Evolutionary conservation across 2,113 vertebrate genomes (phyloP), one percentile per base, ranked within the genome.

Genomic region (Struthidea cinerea): DNA sequence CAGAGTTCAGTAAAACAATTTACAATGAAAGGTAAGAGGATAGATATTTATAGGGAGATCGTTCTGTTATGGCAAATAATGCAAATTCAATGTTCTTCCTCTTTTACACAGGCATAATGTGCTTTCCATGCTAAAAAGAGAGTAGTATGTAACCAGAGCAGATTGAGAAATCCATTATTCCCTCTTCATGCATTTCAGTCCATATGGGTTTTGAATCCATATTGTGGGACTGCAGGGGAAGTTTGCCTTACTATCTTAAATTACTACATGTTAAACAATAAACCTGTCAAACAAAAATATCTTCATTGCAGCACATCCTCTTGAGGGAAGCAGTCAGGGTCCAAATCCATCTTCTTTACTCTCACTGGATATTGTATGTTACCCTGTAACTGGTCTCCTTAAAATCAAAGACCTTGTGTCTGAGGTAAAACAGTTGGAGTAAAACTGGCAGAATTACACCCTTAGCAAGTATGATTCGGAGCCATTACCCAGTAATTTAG

Each of bases 181-280:
- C 88, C 68, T 75, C 42, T 44, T 87, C 55, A 50, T n/a, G 22
- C 46, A 16, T 83, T 90, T 94, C 71, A 88, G 61, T 95, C 85
- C 83, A 56, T 83, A 49, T 73, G 52, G 63, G 64, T 68, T 76
- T 94, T 94, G 55, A 89, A 90, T 85, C 91, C 57, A 23, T 92
- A n/a, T 42, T 90, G 69, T 82, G 28, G 75, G 50, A 94, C 70
- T 84, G 47, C 81, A 94, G 70, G 78, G 53, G 56, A 85, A 77
- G 70, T 85, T 63, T 92, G n/a, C 82, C 55, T 89, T 95, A 42
- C 35, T 91, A 27, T 96, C 88, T 91, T 75, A 90, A 95, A 76
- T 91, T 75, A 87, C 68, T 83, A n/a, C 68, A 67, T 60, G 85
- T 81, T 93, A 92, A 96, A 90, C 85, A 80, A 96, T 96, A 96